phyloP scores from a whole-genome alignment of 2,797 vertebrate genomes.

The Anisognathus igniventris region DNA sequence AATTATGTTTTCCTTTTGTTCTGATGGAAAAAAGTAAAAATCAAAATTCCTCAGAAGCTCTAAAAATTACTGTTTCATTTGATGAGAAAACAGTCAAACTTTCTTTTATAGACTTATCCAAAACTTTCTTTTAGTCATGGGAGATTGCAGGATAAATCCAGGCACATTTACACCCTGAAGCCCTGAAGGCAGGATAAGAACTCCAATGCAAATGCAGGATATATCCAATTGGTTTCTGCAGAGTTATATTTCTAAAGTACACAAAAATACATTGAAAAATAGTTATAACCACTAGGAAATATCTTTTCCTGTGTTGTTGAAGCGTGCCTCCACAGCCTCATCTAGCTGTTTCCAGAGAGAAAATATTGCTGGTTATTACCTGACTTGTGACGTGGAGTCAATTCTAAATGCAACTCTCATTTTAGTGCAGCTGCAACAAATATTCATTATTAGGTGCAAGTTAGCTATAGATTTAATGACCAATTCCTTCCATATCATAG shows the following conservation, averaged over 20 bases:
- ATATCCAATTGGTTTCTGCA: neutral
- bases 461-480: neutral
- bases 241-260: neutral
- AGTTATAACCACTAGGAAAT: neutral
- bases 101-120: neutral
- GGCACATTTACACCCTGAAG: neutral
- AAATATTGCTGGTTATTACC: neutral
- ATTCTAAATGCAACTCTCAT: neutral
- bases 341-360: neutral
- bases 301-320: neutral
- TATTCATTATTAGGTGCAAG: neutral
- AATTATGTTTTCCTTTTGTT: neutral
- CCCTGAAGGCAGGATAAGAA: neutral
- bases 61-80: neutral
- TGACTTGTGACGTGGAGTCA: neutral
- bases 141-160: neutral
- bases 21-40: neutral
- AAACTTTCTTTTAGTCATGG: neutral
- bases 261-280: neutral
- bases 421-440: neutral
- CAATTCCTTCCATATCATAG: neutral
- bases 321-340: neutral
- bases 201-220: neutral
- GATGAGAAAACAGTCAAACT: neutral
- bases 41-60: neutral